Evolutionary conservation across 2,113 vertebrate species (phyloP).

Genomic region (Galbula dea): DNA sequence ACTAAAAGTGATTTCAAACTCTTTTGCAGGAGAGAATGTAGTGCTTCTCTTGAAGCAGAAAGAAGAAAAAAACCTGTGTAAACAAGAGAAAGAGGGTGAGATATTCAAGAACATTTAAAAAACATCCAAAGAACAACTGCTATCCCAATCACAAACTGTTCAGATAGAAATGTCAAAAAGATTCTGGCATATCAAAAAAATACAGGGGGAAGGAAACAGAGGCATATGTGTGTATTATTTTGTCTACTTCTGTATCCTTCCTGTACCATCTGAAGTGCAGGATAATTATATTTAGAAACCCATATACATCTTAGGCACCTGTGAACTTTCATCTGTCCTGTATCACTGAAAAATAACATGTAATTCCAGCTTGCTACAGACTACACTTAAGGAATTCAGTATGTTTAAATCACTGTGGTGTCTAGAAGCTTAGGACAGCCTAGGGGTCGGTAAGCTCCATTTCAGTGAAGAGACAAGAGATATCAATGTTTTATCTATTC

Average conservation of each 20-base stretch:
- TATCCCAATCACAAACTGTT: not conserved
- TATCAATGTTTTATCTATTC: not conserved
- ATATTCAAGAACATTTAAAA: not conserved
- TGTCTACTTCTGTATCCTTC: slow-evolving; percentile 46
- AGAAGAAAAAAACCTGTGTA: not conserved
- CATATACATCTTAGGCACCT: slow-evolving; percentile 2
- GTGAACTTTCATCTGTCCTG: slow-evolving; percentile 50
- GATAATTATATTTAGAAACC: slow-evolving; percentile 12
- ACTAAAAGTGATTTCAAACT: not conserved
- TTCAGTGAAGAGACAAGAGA: not conserved
- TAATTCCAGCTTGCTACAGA: not conserved
- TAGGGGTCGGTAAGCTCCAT: not conserved
- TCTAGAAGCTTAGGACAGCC: not conserved
- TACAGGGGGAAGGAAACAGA: not conserved
- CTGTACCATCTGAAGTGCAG: not conserved
- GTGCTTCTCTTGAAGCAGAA: not conserved
- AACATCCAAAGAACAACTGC: not conserved
- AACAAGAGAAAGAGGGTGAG: not conserved
- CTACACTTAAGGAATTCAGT: not conserved
- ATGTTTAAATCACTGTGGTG: slow-evolving; percentile 19
- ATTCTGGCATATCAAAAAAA: not conserved
- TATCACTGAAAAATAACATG: not conserved
- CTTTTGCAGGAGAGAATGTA: not conserved
- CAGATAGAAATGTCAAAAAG: not conserved
- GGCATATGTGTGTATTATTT: slow-evolving; percentile 37